These are phyloP conservation scores for Trachymyrmex septentrionalis DNA, from an alignment of 1,140 invertebrate genomes.

Conservation along the genomic window DNA sequence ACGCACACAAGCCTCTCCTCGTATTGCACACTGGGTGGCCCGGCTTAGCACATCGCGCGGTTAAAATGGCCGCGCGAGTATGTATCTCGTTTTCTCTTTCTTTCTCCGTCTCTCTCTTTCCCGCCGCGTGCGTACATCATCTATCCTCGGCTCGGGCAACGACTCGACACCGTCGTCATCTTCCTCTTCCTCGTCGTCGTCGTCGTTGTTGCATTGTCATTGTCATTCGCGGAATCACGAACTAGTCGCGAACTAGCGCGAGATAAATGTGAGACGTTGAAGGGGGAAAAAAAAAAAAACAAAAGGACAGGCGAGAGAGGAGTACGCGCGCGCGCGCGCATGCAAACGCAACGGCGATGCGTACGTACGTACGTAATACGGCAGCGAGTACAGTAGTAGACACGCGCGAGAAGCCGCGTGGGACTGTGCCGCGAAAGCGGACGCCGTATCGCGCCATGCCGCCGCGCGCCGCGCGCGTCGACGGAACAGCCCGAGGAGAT, in stretches of 20 bases:
- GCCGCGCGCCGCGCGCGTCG: slow-evolving; percentile 41
- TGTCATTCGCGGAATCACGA: slow-evolving; percentile 22
- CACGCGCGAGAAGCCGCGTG: slow-evolving; percentile 74
- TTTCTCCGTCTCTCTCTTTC: slow-evolving; percentile 4
- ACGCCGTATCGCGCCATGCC: slow-evolving; percentile 42
- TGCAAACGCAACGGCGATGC: neutral
- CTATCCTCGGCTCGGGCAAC: slow-evolving; percentile 24
- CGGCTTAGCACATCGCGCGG: slow-evolving; percentile 71
- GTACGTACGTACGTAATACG: slow-evolving; percentile 36
- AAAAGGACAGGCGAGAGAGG: neutral
- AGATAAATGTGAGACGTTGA: neutral
- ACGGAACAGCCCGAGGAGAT: slow-evolving; percentile 61
- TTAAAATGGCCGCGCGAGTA: slow-evolving; percentile 75
- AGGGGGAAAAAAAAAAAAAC: neutral
- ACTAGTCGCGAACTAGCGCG: slow-evolving; percentile 6
- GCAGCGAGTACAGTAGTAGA: slow-evolving; percentile 50
- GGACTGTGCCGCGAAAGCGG: slow-evolving; percentile 65
- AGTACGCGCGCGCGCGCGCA: neutral
- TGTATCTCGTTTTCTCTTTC: slow-evolving; percentile 63
- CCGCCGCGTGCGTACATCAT: slow-evolving; percentile 4
- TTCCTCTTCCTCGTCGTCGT: neutral
- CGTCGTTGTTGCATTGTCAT: slow-evolving; percentile 15
- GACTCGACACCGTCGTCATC: slow-evolving; percentile 15
- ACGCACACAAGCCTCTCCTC: slow-evolving; percentile 56
- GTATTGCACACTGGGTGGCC: slow-evolving; percentile 74